Conservation (phyloP, 2,797 vertebrate genomes). For the Tympanoctomys barrerae region DNA sequence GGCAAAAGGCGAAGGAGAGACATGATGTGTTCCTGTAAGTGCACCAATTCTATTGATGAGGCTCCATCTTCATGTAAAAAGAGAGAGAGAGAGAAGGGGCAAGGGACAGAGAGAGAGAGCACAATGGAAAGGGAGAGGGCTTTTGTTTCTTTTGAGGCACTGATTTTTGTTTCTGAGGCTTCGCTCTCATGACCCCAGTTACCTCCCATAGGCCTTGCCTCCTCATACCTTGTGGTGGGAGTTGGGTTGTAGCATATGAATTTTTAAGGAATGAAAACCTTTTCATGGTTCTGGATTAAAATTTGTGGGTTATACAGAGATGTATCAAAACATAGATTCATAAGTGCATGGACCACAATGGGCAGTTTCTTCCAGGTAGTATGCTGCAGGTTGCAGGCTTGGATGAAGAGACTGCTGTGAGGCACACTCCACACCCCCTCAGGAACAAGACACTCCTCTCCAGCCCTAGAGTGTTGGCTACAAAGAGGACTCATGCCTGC, state of each 20-base stretch:
- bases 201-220: not conserved
- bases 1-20: not conserved
- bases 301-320: not conserved
- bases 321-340: not conserved
- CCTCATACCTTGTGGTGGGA: too few species aligned
- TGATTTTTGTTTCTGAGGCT: not conserved
- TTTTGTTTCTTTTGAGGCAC: not conserved
- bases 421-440: rapidly evolving
- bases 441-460: not conserved
- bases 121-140: not conserved
- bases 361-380: not conserved
- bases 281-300: not conserved
- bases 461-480: not conserved
- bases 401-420: not conserved
- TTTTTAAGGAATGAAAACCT: not conserved
- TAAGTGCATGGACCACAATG: not conserved
- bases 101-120: not conserved
- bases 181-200: not conserved
- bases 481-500: not conserved
- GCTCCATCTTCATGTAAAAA: not conserved
- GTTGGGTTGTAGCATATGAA: not conserved
- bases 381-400: not conserved
- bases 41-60: not conserved
- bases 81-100: not conserved
- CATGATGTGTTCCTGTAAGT: not conserved